Percentiles rank a stretch among this genome's conserved stretches.
Evolutionary conservation across 2,113 vertebrate species (phyloP).

Genomic region (Holacanthus passer): DNA sequence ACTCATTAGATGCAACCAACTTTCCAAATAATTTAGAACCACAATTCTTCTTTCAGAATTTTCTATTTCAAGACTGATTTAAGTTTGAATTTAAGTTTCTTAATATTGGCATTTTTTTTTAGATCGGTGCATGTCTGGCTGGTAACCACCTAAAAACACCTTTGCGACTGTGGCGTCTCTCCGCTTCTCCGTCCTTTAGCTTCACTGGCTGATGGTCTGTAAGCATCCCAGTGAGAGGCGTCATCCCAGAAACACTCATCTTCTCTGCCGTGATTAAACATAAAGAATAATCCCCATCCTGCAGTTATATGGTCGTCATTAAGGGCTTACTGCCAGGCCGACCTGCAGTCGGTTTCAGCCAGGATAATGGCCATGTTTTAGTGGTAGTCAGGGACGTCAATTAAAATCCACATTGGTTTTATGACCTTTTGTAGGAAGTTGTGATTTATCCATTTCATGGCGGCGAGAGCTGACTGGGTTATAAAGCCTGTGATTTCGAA

Average conservation of each 20-base stretch:
- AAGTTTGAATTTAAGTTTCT: not conserved
- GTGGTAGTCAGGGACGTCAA: constrained; percentile 64
- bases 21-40: not conserved
- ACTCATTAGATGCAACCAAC: not conserved
- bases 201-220: constrained; percentile 34
- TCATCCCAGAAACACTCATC: constrained; percentile 62
- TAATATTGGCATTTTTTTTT: not conserved
- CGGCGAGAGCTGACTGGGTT: constrained; percentile 16
- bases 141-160: constrained; percentile 17
- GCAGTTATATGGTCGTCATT: constrained; percentile 68
- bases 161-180: constrained; percentile 4
- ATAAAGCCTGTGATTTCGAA: constrained; percentile 45
- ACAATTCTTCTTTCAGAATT: not conserved
- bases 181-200: constrained; percentile 4
- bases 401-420: constrained; percentile 67
- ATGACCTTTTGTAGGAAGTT: constrained; percentile 59
- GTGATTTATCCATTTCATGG: constrained; percentile 40
- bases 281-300: constrained; percentile 63
- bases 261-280: constrained; percentile 65
- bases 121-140: not conserved
- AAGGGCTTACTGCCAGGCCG: constrained; percentile 46
- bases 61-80: not conserved
- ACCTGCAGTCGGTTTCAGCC: constrained; percentile 43
- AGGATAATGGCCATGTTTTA: constrained; percentile 68
- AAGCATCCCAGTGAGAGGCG: constrained; percentile 56